A percentile compares a stretch with the other conserved stretches of the same genome.
These are phyloP conservation scores for Heterotilapia buettikoferi DNA, from an alignment of 2,113 vertebrate genomes.

Conservation along the genomic window DNA sequence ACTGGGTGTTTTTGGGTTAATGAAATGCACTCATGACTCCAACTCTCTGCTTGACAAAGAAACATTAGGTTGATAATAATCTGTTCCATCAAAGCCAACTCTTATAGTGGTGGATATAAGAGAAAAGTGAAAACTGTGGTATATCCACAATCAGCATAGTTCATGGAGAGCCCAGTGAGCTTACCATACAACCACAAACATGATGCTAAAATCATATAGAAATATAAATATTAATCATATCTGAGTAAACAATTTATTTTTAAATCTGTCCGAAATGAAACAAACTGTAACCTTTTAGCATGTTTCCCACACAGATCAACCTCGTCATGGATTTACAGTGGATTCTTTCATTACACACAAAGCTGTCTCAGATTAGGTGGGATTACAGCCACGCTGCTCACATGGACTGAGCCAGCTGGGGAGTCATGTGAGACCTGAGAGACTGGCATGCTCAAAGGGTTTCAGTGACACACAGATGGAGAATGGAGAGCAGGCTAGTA, in stretches of 20 bases:
- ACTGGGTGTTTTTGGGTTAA: background rate
- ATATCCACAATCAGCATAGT: background rate
- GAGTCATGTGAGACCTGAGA: constrained; percentile 26
- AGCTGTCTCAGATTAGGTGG: constrained; percentile 34
- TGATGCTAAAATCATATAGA: background rate
- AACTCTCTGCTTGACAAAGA: background rate
- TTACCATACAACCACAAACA: background rate
- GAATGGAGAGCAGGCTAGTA: background rate
- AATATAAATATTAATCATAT: background rate
- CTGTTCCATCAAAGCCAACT: background rate
- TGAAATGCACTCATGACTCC: background rate
- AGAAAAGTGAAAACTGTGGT: background rate
- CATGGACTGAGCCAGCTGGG: constrained; percentile 1
- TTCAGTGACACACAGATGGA: constrained; percentile 13
- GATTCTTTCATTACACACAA: constrained; percentile 44
- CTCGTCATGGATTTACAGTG: constrained; percentile 7
- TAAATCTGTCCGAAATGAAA: background rate
- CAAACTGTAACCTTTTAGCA: background rate
- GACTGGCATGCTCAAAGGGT: background rate
- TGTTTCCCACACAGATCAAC: background rate
- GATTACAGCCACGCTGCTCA: constrained; percentile 40
- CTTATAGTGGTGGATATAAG: background rate
- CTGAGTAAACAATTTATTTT: background rate
- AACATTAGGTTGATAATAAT: background rate
- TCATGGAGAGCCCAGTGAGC: background rate